These are phyloP conservation scores for Ceratitis capitata DNA, from an alignment of 1,140 invertebrate species.

Conservation along the genomic window DNA sequence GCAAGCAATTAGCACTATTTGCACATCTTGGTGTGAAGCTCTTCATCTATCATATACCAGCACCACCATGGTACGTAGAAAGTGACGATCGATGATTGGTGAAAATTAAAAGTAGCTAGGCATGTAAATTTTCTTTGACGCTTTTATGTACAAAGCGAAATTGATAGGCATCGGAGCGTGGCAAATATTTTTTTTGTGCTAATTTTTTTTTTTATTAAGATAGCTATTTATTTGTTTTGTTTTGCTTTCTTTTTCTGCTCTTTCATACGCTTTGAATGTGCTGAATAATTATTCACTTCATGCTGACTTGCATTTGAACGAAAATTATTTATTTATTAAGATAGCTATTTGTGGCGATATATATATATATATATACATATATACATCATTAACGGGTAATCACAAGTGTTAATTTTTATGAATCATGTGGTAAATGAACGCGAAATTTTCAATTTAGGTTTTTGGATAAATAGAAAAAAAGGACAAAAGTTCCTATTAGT, in stretches of 20 bases:
- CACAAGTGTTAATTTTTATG: neutral
- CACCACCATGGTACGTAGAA: neutral
- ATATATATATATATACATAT: too few relatives aligned
- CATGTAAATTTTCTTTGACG: neutral
- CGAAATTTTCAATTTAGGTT: neutral
- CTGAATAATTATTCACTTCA: neutral
- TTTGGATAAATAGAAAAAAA: too few relatives aligned
- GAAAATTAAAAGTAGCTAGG: neutral
- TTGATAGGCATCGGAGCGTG: neutral
- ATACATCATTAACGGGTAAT: neutral
- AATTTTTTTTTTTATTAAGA: neutral
- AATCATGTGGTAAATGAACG: neutral
- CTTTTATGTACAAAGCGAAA: neutral
- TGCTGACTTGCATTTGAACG: neutral
- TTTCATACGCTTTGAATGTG: neutral
- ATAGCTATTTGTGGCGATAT: neutral
- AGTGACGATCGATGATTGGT: neutral
- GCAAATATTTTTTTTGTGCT: neutral
- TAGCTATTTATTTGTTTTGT: neutral
- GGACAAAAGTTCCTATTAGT: too few relatives aligned
- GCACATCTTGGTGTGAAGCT: neutral
- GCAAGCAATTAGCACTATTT: neutral
- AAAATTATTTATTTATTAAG: neutral
- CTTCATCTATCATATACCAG: neutral
- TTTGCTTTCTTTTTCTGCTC: neutral